Evolutionary conservation across 2,113 vertebrate genomes (phyloP), one percentile per base, ranked within the genome.

Genomic region (Neodontobutis hainanensis): DNA sequence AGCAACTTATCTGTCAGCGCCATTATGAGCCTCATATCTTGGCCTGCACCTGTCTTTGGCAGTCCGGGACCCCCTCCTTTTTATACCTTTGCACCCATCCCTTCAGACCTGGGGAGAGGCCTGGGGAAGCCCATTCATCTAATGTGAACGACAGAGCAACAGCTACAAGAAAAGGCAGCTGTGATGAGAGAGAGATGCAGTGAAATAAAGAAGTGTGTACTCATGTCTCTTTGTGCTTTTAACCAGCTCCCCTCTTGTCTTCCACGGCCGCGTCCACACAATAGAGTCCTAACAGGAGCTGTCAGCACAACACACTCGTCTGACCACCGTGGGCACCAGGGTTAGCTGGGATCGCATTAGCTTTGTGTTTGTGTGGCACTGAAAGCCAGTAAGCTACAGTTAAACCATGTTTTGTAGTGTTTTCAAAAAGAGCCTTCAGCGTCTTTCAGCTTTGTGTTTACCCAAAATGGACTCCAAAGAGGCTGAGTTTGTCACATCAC

Each of bases 281-380:
- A 88, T 88, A 82, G 87, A 80, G 78, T 80, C 83, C 65, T 92
- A 95, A 95, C 89, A 93, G 93, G 65, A 93, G 82, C 94, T 95
- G 93, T 96, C 95, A 94, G 84, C 93, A 52, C 78, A 80, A 61
- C 46, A 85, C 85, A 90, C 90, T 89, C 78, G 83, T 78, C 82
- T 81, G 79, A 81, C 72, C 80, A 86, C 76, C 68, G 34, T 1
- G 71, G 85, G 80, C 81, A 90, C 57, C 62, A 49, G 65, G 73
- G 81, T 88, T 75, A 88, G 88, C 82, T 65, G 59, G 85, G 83
- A 91, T 85, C 87, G 84, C 90, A 89, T 88, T 80, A 86, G 77
- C 67, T 45, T 78, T 67, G 75, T 95, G 85, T 95, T 94, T 94
- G 90, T 78, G 66, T 49, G 81, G 82, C 82, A 77, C 85, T 94